These are phyloP conservation scores for Numenius arquata DNA, from an alignment of 2,113 vertebrate genomes.

Conservation along the genomic window DNA sequence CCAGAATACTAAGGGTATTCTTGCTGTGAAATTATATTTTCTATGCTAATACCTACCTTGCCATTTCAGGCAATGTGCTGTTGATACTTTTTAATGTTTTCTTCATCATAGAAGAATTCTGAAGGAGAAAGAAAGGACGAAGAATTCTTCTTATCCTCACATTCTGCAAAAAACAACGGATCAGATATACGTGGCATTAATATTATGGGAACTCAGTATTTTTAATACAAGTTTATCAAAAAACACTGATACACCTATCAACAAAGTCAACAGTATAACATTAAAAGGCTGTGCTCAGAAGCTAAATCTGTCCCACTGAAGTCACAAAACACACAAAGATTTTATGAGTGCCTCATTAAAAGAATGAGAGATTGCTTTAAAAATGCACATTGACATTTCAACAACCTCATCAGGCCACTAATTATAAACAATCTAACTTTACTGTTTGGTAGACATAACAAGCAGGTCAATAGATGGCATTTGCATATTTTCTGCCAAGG, in stretches of 20 bases:
- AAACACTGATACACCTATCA: fast-evolving
- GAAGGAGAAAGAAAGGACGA: constrained; percentile 94
- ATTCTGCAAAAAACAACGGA: constrained; percentile 39
- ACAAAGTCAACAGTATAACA: not conserved
- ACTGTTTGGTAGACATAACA: not conserved
- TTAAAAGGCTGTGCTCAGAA: not conserved
- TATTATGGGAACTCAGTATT: not conserved
- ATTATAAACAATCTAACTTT: not conserved
- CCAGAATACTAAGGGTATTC: not conserved
- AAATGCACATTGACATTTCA: not conserved
- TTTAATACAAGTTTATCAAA: not conserved
- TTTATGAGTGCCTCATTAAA: not conserved
- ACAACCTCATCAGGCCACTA: not conserved
- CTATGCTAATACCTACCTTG: constrained; percentile 75
- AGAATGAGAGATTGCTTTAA: not conserved
- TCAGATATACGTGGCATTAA: not conserved
- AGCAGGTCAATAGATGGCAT: not conserved
- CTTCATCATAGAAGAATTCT: constrained; percentile 98
- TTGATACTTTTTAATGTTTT: constrained; percentile 95
- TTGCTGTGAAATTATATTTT: not conserved
- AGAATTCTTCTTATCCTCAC: constrained; percentile 86
- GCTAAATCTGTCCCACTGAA: not conserved
- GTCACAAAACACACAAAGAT: not conserved
- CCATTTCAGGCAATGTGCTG: constrained; percentile 90
- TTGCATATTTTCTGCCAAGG: not conserved